Conservation (phyloP, 1,140 invertebrate species). For the Colletes latitarsis region DNA sequence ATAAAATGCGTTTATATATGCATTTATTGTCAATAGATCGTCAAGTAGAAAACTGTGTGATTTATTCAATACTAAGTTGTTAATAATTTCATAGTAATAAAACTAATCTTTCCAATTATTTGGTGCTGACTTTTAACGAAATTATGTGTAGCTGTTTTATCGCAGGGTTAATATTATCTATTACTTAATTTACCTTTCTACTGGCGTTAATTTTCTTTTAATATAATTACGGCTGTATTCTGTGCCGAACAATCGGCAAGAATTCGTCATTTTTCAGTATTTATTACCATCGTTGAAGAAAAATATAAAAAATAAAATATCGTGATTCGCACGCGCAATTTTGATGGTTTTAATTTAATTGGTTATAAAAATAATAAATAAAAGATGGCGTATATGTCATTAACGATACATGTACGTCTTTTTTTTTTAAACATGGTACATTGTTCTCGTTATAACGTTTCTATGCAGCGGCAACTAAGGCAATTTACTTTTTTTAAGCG, state of each 20-base stretch:
- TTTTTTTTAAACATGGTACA: background rate
- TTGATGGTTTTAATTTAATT: background rate
- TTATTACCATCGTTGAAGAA: background rate
- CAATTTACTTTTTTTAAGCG: background rate
- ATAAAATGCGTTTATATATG: no score
- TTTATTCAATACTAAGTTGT: no score
- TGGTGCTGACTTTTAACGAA: no score
- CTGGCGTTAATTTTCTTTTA: background rate
- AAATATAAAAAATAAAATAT: background rate
- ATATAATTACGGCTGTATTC: constrained; percentile 21
- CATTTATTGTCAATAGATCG: no score
- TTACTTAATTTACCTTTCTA: background rate
- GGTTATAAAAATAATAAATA: constrained; percentile 2
- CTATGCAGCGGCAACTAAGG: no score
- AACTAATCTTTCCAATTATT: no score
- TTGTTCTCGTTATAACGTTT: background rate
- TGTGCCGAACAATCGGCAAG: constrained; percentile 19
- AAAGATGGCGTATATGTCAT: background rate
- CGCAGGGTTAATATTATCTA: background rate
- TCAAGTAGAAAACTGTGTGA: no score
- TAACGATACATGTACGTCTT: no score
- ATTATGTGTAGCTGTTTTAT: no score
- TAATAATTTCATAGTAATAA: no score
- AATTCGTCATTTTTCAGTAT: background rate
- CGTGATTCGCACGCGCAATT: background rate